Conservation (phyloP, 2,113 vertebrate genomes). For the Pelvicachromis taeniatus region DNA sequence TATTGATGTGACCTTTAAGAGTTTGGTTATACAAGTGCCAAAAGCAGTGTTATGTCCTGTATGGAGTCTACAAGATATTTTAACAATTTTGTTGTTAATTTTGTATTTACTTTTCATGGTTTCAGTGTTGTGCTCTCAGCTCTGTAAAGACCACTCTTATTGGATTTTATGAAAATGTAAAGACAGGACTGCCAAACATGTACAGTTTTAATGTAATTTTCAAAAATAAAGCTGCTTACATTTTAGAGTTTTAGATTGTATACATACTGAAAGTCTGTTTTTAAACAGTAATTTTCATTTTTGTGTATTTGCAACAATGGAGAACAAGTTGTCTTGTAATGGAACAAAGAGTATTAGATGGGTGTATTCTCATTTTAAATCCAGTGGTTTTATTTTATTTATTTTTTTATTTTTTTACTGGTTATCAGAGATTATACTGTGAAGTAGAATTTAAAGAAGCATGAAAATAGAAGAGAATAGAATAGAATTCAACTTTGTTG, state of each 20-base stretch:
- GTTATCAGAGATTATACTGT: neutral
- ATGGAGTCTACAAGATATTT: neutral
- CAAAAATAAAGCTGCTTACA: neutral
- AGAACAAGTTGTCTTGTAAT: neutral
- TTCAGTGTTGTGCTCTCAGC: slow-evolving; percentile 2
- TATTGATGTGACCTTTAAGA: slow-evolving; percentile 70
- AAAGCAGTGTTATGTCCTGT: slow-evolving; percentile 35
- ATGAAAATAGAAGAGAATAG: no score
- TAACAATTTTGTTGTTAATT: neutral
- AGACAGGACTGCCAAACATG: neutral
- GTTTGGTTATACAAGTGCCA: slow-evolving; percentile 40
- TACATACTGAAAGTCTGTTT: neutral
- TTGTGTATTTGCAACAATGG: neutral
- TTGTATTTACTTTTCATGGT: neutral
- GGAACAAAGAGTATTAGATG: neutral
- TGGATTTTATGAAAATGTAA: neutral
- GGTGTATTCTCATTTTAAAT: neutral
- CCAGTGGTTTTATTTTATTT: neutral
- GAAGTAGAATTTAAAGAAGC: neutral
- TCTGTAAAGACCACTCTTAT: slow-evolving; percentile 14
- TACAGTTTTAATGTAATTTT: neutral
- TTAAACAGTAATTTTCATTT: neutral
- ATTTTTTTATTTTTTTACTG: rapidly evolving
- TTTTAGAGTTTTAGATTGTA: neutral
- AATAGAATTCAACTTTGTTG: no score